Percentiles rank a stretch among this genome's conserved stretches.
Evolutionary conservation across 2,113 vertebrate genomes (phyloP).

Genomic region (Anoplopoma fimbria): DNA sequence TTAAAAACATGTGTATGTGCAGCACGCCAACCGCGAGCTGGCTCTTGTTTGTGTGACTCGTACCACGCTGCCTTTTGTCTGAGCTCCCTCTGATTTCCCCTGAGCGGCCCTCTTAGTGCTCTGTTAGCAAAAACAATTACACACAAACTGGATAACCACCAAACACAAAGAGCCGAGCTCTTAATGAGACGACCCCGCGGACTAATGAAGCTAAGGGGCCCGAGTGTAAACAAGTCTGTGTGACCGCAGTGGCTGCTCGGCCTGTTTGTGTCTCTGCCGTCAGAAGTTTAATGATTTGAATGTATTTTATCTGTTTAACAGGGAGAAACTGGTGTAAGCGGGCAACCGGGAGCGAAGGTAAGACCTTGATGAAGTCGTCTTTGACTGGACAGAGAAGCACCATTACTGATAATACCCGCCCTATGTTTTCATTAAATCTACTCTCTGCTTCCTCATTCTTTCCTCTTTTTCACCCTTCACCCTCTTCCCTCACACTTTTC

Average conservation of each 20-base stretch:
- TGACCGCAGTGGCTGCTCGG: not conserved
- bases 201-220: slow-evolving; percentile 44
- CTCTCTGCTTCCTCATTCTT: too few species aligned
- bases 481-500: too few species aligned
- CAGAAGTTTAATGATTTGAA: too few species aligned
- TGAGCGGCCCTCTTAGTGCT: slow-evolving; percentile 30
- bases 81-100: slow-evolving; percentile 46
- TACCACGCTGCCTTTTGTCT: too few species aligned
- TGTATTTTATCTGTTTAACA: slow-evolving; percentile 77
- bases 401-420: not conserved
- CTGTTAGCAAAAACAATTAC: slow-evolving; percentile 60
- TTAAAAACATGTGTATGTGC: not conserved
- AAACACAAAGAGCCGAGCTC: slow-evolving; percentile 27
- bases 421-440: not conserved
- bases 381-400: not conserved
- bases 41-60: slow-evolving; percentile 13
- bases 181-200: slow-evolving; percentile 57
- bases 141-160: slow-evolving; percentile 18
- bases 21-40: not conserved
- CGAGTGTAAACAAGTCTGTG: slow-evolving; percentile 36
- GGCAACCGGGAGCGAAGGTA: slow-evolving; percentile 90
- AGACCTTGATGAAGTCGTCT: not conserved
- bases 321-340: slow-evolving; percentile 88
- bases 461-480: not conserved
- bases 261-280: too few species aligned